Evolutionary conservation across 2,113 vertebrate genomes (phyloP).

Genomic region (Calidris pugnax): DNA sequence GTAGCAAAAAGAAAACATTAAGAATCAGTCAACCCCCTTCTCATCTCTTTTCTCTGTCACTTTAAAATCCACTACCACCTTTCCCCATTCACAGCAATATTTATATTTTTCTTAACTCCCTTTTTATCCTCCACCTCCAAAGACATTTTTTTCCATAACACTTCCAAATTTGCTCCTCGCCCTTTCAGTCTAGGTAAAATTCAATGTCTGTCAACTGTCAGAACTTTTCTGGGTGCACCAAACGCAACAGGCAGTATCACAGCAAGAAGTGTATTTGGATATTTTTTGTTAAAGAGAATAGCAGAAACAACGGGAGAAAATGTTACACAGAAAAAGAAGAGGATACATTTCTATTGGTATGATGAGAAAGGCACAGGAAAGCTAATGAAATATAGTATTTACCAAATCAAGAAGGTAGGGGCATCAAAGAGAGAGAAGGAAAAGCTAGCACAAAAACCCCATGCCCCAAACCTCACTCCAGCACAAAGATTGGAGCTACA

Average conservation of each 20-base stretch:
- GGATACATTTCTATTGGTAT: not conserved
- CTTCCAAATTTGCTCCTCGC: not conserved
- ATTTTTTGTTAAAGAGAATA: not conserved
- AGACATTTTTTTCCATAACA: not conserved
- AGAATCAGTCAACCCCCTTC: not conserved
- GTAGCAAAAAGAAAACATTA: not conserved
- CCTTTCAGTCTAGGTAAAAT: not conserved
- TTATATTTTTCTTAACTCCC: not conserved
- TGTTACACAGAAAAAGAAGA: not conserved
- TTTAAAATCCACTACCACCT: not conserved
- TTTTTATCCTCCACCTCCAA: not conserved
- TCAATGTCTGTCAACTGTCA: not conserved
- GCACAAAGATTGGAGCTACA: not conserved
- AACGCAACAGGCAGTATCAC: not conserved
- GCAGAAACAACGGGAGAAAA: not conserved
- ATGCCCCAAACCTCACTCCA: not conserved
- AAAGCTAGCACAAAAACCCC: rapidly evolving
- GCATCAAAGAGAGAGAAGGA: not conserved
- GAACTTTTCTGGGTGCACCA: not conserved
- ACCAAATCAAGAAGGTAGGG: not conserved
- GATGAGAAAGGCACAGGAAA: not conserved
- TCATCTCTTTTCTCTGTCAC: not conserved
- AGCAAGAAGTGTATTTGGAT: not conserved
- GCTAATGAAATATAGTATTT: not conserved
- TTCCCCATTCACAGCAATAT: not conserved